Base-by-base conservation (phyloP, 2,113 vertebrate genomes). In the Meles meles region DNA sequence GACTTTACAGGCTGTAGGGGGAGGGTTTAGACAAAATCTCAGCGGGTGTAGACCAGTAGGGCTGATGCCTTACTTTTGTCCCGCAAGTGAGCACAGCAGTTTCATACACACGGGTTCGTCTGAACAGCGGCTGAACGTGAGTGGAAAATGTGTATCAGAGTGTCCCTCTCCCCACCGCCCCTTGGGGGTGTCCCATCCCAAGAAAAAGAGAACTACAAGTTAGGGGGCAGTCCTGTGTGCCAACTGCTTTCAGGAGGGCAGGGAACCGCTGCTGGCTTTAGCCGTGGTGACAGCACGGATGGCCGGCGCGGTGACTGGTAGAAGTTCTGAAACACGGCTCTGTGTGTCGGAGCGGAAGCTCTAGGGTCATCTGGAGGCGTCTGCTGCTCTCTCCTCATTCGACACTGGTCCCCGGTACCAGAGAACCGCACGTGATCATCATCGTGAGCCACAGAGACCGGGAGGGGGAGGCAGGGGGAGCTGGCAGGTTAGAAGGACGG, bases 311-410 rank as follows among this genome's bases (percentile, higher is more conserved):
- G 11, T 13, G 15, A 39, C 2, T 14, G n/a, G 49, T 20, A 12
- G 18, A 31, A 25, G 67, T 21, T 29, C 3, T 1, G 42, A 67
- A 20, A 8, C 34, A 18, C 12, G 5, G 49, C n/a, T 52, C 10
- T 0, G 0, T 18, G n/a, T 47, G 31, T 7, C 13, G 18, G 69
- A 0, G 3, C 1, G 37, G 21, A 29, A 52, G 27, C 55, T 15
- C 39, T 31, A 17, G 61, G 34, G 77, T 42, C 44, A 31, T 0
- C 14, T 0, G 11, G 59, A 71, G 42, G 59, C 23, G 39, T 65
- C 0, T 37, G 42, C 20, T 2, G 49, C 20, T 55, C 74, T 81
- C 84, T 83, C 52, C 13, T 65, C 63, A 31, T 63, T 63, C 27
- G n/a, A 18, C 7, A 0, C 39, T 86, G n/a, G 37, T 37, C 65